Percentiles rank a stretch among this genome's conserved stretches.
Conservation (phyloP, 2,888 invertebrate species). For the Tupiocoris notatus region DNA sequence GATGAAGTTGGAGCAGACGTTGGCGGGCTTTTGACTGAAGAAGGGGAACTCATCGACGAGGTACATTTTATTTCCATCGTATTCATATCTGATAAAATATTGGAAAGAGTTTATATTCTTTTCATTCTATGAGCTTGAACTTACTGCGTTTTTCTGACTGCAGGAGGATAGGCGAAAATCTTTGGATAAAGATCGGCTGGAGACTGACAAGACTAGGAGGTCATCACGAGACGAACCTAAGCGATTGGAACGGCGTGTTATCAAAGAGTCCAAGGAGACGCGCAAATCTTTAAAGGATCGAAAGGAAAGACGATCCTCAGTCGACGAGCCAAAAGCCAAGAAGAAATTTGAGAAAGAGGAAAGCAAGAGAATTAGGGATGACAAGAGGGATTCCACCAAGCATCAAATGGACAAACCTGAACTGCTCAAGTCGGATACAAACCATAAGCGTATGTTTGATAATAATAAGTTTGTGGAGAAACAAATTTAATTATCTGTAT, state of each 20-base stretch:
- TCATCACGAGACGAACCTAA: slow-evolving; percentile 14
- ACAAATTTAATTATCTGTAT: too few relatives aligned
- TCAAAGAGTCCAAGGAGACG: slow-evolving; percentile 13
- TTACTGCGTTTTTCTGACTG: too few relatives aligned
- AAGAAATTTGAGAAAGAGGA: slow-evolving; percentile 24
- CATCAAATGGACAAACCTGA: slow-evolving; percentile 22
- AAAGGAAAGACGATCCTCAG: slow-evolving; percentile 33
- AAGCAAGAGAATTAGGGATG: slow-evolving; percentile 3
- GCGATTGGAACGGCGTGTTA: slow-evolving; percentile 8
- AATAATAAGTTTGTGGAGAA: not conserved
- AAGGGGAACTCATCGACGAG: slow-evolving; percentile 19
- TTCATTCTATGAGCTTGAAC: too few relatives aligned
- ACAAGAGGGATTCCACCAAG: slow-evolving; percentile 26
- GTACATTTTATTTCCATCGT: too few relatives aligned
- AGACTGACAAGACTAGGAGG: not conserved
- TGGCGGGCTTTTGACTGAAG: slow-evolving; percentile 7
- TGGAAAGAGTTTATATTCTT: too few relatives aligned
- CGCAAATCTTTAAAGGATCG: slow-evolving; percentile 15
- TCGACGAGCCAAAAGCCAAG: slow-evolving; percentile 17
- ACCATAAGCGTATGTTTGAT: slow-evolving; percentile 38
- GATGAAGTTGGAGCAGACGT: not conserved
- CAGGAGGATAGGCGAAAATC: not conserved
- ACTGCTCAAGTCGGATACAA: slow-evolving; percentile 27
- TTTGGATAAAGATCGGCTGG: not conserved
- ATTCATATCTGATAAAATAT: too few relatives aligned